Percentiles rank a stretch among this genome's conserved stretches.
Evolutionary conservation across 2,888 invertebrate genomes (phyloP).

Genomic region (Thecocarcelia acutangulata): DNA sequence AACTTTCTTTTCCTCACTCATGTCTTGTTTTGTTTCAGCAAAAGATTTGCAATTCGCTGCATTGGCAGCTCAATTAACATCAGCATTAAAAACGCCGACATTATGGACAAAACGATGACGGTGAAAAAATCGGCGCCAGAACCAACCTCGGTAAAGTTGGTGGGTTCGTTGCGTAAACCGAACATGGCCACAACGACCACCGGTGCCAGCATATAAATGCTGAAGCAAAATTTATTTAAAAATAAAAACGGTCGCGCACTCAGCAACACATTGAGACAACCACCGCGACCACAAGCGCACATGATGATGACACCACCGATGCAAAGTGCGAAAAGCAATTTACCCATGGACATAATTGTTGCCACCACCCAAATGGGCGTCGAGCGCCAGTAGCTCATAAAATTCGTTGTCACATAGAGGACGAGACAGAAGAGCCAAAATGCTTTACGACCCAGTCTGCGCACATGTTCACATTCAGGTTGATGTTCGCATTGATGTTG

Average conservation of each 20-base stretch:
- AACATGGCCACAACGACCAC: conserved; percentile 73
- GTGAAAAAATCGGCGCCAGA: conserved; percentile 74
- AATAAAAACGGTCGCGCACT: conserved; percentile 74
- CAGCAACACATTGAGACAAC: conserved; percentile 72
- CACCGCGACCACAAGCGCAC: conserved; percentile 75
- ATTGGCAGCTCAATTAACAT: conserved; percentile 75
- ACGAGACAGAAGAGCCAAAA: conserved; percentile 73
- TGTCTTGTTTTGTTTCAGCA: conserved; percentile 48
- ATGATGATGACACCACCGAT: conserved; percentile 74
- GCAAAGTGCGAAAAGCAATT: conserved; percentile 75
- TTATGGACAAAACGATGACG: conserved; percentile 71
- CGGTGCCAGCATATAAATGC: conserved; percentile 77
- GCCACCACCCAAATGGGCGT: conserved; percentile 74
- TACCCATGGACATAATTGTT: conserved; percentile 76
- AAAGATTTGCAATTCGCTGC: conserved; percentile 72
- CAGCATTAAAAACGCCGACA: conserved; percentile 71
- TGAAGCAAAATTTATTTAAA: conserved; percentile 76
- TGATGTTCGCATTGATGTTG: conserved; percentile 8
- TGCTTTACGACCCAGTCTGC: conserved; percentile 59
- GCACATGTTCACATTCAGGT: conserved; percentile 25
- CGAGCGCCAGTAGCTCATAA: conserved; percentile 77
- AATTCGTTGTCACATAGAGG: conserved; percentile 73
- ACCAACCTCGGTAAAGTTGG: conserved; percentile 74
- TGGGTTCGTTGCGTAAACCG: conserved; percentile 74
- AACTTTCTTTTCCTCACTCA: background rate